These are phyloP conservation scores for Portevinia maculata DNA, from an alignment of 2,888 invertebrate species.

Conservation along the genomic window DNA sequence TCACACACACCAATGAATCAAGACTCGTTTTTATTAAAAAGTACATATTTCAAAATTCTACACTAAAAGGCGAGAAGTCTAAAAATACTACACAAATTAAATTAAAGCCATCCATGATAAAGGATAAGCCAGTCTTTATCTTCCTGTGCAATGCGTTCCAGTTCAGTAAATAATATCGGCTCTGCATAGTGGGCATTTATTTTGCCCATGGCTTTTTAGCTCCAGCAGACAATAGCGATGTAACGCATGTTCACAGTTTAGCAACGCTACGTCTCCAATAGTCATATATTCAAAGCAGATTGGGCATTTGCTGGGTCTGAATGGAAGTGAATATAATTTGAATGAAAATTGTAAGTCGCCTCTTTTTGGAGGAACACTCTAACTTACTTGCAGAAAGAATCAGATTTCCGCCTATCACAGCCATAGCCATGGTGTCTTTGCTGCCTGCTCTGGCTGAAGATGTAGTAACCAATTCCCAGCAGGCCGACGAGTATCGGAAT, in stretches of 20 bases:
- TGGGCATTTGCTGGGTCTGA: slow-evolving; percentile 42
- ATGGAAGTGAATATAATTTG: neutral
- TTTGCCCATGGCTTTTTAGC: neutral
- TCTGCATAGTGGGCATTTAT: slow-evolving; percentile 39
- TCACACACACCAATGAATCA: no score
- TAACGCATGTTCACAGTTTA: slow-evolving; percentile 76
- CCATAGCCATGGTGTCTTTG: no score
- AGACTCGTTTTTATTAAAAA: no score
- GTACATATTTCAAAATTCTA: no score
- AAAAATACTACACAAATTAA: slow-evolving; percentile 14
- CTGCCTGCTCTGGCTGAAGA: neutral
- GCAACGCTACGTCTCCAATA: slow-evolving; percentile 7
- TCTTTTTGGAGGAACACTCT: neutral
- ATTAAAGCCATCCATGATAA: slow-evolving; percentile 57
- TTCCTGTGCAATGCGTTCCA: neutral
- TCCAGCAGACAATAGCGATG: slow-evolving; percentile 66
- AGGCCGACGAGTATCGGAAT: slow-evolving; percentile 31
- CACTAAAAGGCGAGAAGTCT: no score
- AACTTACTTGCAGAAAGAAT: no score
- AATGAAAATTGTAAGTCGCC: neutral
- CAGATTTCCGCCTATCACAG: neutral
- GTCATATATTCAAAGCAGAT: slow-evolving; percentile 75
- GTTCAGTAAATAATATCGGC: slow-evolving; percentile 5
- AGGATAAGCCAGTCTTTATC: slow-evolving; percentile 16
- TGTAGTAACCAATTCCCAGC: slow-evolving; percentile 5